Conservation (phyloP, 2,113 vertebrate species). For the Saiga tatarica region DNA sequence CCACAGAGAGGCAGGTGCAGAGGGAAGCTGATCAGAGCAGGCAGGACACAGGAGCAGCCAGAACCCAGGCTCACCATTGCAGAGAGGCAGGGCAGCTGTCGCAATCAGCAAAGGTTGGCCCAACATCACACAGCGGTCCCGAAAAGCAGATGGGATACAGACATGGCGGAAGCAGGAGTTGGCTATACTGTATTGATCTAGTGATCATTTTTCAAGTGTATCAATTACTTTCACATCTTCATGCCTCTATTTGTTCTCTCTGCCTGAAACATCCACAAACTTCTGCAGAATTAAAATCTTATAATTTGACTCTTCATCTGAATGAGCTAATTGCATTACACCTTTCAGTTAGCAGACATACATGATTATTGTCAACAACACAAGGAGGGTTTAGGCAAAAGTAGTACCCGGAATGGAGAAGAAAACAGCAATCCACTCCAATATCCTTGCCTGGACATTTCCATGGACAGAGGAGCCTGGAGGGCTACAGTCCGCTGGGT, state of each 20-base stretch:
- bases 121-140: not conserved
- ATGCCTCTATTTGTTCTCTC: not conserved
- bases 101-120: constrained; percentile 18
- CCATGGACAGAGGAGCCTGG: not conserved
- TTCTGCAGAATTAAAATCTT: constrained; percentile 34
- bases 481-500: not conserved
- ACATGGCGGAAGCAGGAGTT: not conserved
- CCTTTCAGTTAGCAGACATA: not conserved
- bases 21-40: not conserved
- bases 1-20: not conserved
- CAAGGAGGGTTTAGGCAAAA: not conserved
- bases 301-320: not conserved
- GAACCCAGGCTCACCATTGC: not conserved
- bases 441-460: not conserved
- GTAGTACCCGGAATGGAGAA: not conserved
- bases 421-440: accelerated
- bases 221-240: not conserved
- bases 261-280: not conserved
- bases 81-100: constrained; percentile 4
- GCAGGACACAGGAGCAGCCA: not conserved
- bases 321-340: not conserved
- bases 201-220: not conserved
- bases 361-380: not conserved
- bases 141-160: constrained; percentile 10
- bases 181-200: not conserved